Evolutionary conservation across 2,888 invertebrate species (phyloP).

Genomic region (Stegophylla sp.): DNA sequence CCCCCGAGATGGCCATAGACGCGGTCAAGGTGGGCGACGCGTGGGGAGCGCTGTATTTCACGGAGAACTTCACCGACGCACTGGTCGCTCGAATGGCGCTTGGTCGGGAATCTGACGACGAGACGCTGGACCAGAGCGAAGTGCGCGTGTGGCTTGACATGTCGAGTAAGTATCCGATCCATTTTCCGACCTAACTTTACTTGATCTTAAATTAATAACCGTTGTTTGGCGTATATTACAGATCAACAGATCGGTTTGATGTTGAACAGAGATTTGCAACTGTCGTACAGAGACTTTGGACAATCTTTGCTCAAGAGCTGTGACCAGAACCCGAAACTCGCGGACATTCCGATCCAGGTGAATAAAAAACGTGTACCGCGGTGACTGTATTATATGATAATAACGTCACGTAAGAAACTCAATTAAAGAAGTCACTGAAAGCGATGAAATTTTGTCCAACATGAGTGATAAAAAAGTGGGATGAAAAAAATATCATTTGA

Average conservation of each 20-base stretch:
- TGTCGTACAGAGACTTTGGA: slow-evolving; percentile 86
- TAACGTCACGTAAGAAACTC: too few species aligned
- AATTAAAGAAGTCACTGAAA: too few species aligned
- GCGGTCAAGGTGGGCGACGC: slow-evolving; percentile 80
- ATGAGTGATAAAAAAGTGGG: too few species aligned
- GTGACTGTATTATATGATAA: too few species aligned
- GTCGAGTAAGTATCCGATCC: slow-evolving; percentile 77
- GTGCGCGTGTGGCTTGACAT: slow-evolving; percentile 90
- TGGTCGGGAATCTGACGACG: slow-evolving; percentile 83
- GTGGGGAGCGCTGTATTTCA: slow-evolving; percentile 89
- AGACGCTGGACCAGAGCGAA: slow-evolving; percentile 85
- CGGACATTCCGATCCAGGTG: slow-evolving; percentile 81
- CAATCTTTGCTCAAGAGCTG: slow-evolving; percentile 76
- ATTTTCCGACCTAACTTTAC: too few species aligned
- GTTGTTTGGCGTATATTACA: slow-evolving; percentile 63
- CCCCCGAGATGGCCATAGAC: slow-evolving; percentile 72
- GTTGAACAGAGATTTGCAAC: slow-evolving; percentile 83
- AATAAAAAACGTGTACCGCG: too few species aligned
- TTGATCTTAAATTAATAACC: too few species aligned
- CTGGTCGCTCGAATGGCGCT: slow-evolving; percentile 81
- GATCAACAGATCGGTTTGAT: slow-evolving; percentile 93
- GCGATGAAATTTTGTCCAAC: too few species aligned
- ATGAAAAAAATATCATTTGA: too few species aligned
- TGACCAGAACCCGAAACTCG: slow-evolving; percentile 82
- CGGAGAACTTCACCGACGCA: slow-evolving; percentile 87